Evolutionary conservation across 2,113 vertebrate species (phyloP), one percentile per base, ranked within the genome.

Genomic region (Tragelaphus scriptus): DNA sequence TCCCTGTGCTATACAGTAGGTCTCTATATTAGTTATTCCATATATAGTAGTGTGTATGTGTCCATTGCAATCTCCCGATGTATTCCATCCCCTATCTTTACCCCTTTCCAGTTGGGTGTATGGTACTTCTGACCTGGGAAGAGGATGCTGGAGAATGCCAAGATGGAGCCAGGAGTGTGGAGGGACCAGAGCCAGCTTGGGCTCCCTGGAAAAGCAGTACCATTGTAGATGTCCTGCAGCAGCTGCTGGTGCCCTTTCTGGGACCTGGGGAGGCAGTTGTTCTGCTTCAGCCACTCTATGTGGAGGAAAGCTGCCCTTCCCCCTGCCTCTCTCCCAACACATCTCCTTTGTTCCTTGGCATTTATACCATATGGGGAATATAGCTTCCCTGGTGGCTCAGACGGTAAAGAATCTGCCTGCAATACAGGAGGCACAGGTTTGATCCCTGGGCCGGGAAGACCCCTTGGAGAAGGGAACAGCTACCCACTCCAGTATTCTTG

Each of bases 261-360:
- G 51, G 32, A 30, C 13, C 59, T 10, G 12, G 13, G 23, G 26
- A 4, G 17, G 71, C 15, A 14, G 19, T 15, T 49, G 15, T 19
- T 97, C 44, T 30, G 36, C 49, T 30, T 86, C 28, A 30, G 56
- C 25, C 47, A 63, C 32, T 85, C 26, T 36, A 6, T 47, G 51
- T 49, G 32, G 40, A 68, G 65, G 77, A 92, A 25, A 77, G n/a
- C 81, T 30, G 25, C 36, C 13, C n/a, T 71, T 23, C n/a, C 23
- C 6, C 26, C 15, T 0, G 5, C 11, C 0, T 7, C 53, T 49
- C 10, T 32, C 2, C 53, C n/a, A 44, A 30, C 61, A 56, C 5
- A 2, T 40, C 40, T 86, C 44, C 12, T 16, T 77, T 15, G 47
- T 71, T 71, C 32, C 68, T 79, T 51, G 68, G n/a, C 9, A 47